Evolutionary conservation across 2,888 invertebrate species (phyloP), one percentile per base, ranked within the genome.

Genomic region (Trisateles emortualis): DNA sequence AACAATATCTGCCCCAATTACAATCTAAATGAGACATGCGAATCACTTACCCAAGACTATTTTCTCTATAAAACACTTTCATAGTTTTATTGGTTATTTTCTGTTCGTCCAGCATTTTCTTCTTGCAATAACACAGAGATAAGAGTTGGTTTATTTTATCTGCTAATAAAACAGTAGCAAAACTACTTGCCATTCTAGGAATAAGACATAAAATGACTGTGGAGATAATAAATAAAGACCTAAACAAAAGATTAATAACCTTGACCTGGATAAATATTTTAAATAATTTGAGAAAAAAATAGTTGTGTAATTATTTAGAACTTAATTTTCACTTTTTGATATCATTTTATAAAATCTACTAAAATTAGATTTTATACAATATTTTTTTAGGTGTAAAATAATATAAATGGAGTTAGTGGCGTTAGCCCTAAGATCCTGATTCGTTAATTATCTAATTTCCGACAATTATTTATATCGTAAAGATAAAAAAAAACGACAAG

Each of bases 71-170:
- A 36, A 17, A 16, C 36, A 33, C 33, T 33, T 36, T 3, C 17
- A 19, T 11, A 36, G 17, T 26, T 40, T 29, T 41, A 41, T 41
- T 8, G 29, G 29, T 10, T 13, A 14, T 41, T 41, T 29, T 26
- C 29, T 29, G 29, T n/a, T 39, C 39, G 22, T 39, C 11, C 13
- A 39, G n/a, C 17, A n/a, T 17, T 42, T 16, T 16, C 32, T 41
- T 41, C 29, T 41, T n/a, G 17, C 16, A 10, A 42, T 17, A 32
- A 30, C 8, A n/a, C 42, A 8, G 10, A 42, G 42, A 42, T 42
- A 42, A 42, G 17, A 29, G 17, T 30, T 17, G 26, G 17, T 42
- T 32, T 42, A 29, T 30, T 42, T 41, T 42, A 42, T 42, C 22
- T 29, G 19, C 22, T 32, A 42, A 42, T 42, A 32, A 42, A 42